phyloP scores from a whole-genome alignment of 1,140 invertebrate genomes.

The Eriosoma lanigerum region DNA sequence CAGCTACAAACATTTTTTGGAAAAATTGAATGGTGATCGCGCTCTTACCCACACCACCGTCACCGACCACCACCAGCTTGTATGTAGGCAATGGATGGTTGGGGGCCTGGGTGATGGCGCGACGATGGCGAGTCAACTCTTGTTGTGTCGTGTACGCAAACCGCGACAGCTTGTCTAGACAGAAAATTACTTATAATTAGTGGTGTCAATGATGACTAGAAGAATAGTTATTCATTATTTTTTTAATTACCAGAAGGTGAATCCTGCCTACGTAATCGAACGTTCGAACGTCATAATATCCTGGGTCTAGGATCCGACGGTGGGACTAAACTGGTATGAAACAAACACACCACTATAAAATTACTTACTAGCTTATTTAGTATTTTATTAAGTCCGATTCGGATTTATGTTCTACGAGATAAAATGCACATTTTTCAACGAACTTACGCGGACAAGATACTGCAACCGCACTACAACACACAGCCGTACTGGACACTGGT shows the following conservation, averaged over 20 bases:
- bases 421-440: too few relatives aligned
- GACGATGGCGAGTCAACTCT: constrained; percentile 46
- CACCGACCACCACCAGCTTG: constrained; percentile 87
- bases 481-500: too few relatives aligned
- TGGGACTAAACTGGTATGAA: background rate
- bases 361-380: too few relatives aligned
- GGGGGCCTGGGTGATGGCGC: constrained; percentile 49
- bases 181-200: background rate
- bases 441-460: too few relatives aligned
- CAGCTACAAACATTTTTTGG: constrained; percentile 83
- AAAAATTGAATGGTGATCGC: constrained; percentile 89
- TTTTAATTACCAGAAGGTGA: background rate
- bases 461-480: too few relatives aligned
- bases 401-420: too few relatives aligned
- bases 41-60: constrained; percentile 87
- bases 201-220: background rate
- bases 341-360: too few relatives aligned
- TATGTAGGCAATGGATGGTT: constrained; percentile 64
- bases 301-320: background rate
- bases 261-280: background rate
- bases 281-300: background rate
- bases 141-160: constrained; percentile 45
- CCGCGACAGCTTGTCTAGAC: constrained; percentile 37
- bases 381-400: too few relatives aligned
- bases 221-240: background rate